Percentiles rank a stretch among this genome's conserved stretches.
phyloP scores from a whole-genome alignment of 2,888 invertebrate genomes.

The Eilema griseolum region DNA sequence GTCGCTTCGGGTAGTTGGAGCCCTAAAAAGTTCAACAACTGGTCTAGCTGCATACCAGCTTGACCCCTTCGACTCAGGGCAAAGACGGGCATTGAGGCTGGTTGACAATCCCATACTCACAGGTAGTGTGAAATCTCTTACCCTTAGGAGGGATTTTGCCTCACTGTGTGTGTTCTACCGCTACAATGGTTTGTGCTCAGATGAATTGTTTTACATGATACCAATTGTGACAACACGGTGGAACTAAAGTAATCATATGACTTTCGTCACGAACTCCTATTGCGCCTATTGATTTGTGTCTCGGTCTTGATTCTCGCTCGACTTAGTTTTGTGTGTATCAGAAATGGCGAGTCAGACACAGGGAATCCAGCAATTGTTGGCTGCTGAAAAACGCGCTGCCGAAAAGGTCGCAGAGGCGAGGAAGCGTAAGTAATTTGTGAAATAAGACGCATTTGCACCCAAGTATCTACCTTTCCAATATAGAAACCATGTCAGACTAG shows the following conservation, averaged over 20 bases:
- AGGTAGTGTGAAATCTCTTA: too few species aligned
- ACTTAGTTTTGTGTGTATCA: constrained; percentile 79
- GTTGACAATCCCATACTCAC: too few species aligned
- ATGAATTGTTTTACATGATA: too few species aligned
- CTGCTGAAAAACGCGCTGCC: constrained; percentile 99
- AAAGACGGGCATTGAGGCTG: too few species aligned
- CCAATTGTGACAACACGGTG: constrained; percentile 78
- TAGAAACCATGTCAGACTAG: constrained; percentile 18
- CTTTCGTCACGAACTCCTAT: constrained; percentile 74
- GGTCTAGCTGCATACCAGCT: too few species aligned
- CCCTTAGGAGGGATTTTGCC: too few species aligned
- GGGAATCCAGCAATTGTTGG: constrained; percentile 98
- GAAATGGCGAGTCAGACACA: constrained; percentile 99
- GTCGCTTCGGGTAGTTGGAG: too few species aligned
- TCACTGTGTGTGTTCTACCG: too few species aligned
- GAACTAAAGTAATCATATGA: constrained; percentile 85
- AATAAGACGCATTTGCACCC: constrained; percentile 53
- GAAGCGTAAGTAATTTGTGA: constrained; percentile 92
- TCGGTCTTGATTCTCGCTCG: constrained; percentile 75
- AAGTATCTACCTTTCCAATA: constrained; percentile 43
- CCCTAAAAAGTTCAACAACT: too few species aligned
- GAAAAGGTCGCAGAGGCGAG: constrained; percentile 99
- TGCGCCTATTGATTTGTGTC: constrained; percentile 80
- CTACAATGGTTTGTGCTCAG: too few species aligned
- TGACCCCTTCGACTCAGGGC: too few species aligned